Evolutionary conservation across 2,113 vertebrate species (phyloP).

Genomic region (Hemibagrus wyckioides): DNA sequence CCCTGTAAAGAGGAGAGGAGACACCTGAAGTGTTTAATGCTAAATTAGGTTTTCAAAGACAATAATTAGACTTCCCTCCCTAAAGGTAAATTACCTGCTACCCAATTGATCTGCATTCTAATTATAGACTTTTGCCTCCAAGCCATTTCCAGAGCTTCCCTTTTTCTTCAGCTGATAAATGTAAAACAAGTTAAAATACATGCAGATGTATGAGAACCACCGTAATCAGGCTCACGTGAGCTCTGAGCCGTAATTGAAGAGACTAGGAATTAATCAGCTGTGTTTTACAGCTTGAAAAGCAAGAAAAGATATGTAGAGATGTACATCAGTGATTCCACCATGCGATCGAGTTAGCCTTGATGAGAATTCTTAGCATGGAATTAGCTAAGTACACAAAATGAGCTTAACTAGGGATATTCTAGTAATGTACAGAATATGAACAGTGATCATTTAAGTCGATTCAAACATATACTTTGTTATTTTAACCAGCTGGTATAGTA

Average conservation of each 20-base stretch:
- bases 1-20: slow-evolving; percentile 64
- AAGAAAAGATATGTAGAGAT: background rate
- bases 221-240: slow-evolving; percentile 47
- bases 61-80: slow-evolving; percentile 81
- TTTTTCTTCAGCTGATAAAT: slow-evolving; percentile 65
- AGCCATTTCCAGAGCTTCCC: slow-evolving; percentile 66
- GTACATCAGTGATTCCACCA: background rate
- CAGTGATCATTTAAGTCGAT: too few species aligned
- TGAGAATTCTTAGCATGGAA: background rate
- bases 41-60: slow-evolving; percentile 81
- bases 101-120: slow-evolving; percentile 79
- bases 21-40: slow-evolving; percentile 79
- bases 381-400: background rate
- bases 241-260: slow-evolving; percentile 47
- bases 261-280: slow-evolving; percentile 39
- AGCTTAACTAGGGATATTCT: background rate
- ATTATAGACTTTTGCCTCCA: slow-evolving; percentile 75
- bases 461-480: too few species aligned
- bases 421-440: background rate
- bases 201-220: slow-evolving; percentile 47
- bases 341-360: background rate
- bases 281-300: background rate
- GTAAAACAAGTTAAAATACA: slow-evolving; percentile 71
- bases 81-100: slow-evolving; percentile 82
- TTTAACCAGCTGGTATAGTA: too few species aligned